Base-by-base conservation (phyloP, 2,113 vertebrate species). In the Ibidorhyncha struthersii region DNA sequence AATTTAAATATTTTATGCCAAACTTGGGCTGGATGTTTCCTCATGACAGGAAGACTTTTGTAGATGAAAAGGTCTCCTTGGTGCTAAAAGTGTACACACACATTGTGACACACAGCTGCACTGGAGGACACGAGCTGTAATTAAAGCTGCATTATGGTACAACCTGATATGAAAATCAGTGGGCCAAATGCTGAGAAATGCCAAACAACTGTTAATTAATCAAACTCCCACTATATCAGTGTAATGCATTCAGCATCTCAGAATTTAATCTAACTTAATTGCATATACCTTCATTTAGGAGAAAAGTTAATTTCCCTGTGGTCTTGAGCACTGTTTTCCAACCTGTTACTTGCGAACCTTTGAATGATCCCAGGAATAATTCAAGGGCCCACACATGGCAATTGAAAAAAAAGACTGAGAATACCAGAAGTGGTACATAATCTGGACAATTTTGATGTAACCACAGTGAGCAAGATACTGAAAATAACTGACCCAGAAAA, bases 281-380 rank as follows among this genome's bases (percentile, higher is more conserved):
- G 90, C 62, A 82, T 29, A 40, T 96, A 69, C 73, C 40, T 84
- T 81, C 80, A 56, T 56, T 74, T 79, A 91, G 58, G 56, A 96
- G 40, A 93, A 66, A 77, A 93, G 70, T 90, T 96, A 94, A 95
- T 97, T 96, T 95, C 93, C 96, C 96, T 85, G 4, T 2, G 56
- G 93, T 82, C 47, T 72, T 56, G 30, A 93, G 78, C 40, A 56
- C 65, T 27, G 18, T 85, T 91, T 89, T 91, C 66, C 53, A 94
- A 79, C 47, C 38, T 47, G 34, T 72, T 82, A 70, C 70, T 87
- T 91, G 73, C 62, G 94, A 89, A 69, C 19, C 56, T 78, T 38
- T 61, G 61, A 79, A 76, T 29, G 8, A 77, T 86, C 76, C 78
- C 66, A 81, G 84, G 61, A 93, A 82, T 38, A 87, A 61, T 34